Evolutionary conservation across 2,888 invertebrate genomes (phyloP).

Genomic region (Xiphydria camelus): DNA sequence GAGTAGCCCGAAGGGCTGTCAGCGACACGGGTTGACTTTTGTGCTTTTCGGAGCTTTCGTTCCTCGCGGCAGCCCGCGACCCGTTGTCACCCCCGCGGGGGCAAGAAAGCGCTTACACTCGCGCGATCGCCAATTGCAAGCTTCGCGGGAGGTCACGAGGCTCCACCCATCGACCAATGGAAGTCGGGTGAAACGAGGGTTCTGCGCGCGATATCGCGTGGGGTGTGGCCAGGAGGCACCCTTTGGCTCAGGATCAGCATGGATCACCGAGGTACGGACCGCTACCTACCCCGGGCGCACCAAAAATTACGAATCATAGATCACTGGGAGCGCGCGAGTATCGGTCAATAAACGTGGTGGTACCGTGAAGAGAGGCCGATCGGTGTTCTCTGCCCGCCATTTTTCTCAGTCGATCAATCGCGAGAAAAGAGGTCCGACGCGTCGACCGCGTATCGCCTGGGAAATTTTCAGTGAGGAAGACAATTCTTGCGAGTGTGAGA

Average conservation of each 20-base stretch:
- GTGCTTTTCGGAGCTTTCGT: slow-evolving; percentile 4
- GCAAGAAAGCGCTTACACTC: no score
- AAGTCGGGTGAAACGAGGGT: slow-evolving; percentile 2
- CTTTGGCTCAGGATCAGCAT: slow-evolving; percentile 16
- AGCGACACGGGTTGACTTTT: slow-evolving; percentile 12
- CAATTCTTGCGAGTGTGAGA: no score
- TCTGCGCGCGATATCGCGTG: slow-evolving; percentile 4
- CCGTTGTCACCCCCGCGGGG: no score
- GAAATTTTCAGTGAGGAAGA: no score
- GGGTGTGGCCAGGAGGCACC: slow-evolving; percentile 18
- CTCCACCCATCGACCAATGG: slow-evolving; percentile 37
- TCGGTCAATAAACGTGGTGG: slow-evolving; percentile 17
- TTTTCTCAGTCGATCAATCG: slow-evolving; percentile 26
- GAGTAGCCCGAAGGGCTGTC: slow-evolving; percentile 4
- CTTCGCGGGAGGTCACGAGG: slow-evolving; percentile 23
- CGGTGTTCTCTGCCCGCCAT: no score
- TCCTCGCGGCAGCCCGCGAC: no score
- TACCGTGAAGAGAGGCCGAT: no score
- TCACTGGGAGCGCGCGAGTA: slow-evolving; percentile 32
- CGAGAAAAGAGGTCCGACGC: no score
- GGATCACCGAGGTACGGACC: slow-evolving; percentile 14
- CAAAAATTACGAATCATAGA: slow-evolving; percentile 45
- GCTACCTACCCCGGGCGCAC: slow-evolving; percentile 10
- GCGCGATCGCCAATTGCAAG: slow-evolving; percentile 33
- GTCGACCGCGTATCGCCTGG: no score